These are phyloP conservation scores for Psittacula derbiana DNA, from an alignment of 2,797 vertebrate species.

Conservation along the genomic window DNA sequence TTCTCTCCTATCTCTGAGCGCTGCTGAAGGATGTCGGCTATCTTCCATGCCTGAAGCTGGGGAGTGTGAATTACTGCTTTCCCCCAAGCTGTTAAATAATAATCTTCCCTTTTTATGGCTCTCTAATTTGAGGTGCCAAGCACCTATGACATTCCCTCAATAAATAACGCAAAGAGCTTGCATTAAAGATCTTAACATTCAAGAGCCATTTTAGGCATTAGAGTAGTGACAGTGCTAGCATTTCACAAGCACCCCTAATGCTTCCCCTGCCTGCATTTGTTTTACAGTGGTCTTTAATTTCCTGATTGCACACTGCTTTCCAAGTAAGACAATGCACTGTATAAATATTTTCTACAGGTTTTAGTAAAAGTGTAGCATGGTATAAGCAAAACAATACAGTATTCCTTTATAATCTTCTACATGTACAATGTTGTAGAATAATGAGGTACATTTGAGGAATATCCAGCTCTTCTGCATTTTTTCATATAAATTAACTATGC, in stretches of 20 bases:
- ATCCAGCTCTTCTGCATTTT: background rate
- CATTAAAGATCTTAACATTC: background rate
- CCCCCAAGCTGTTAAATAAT: background rate
- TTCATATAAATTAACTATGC: background rate
- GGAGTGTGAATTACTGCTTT: background rate
- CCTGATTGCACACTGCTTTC: background rate
- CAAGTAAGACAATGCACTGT: background rate
- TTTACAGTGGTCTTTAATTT: conserved; percentile 3
- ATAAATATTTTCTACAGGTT: background rate
- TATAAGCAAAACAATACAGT: background rate
- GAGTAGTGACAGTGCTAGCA: background rate
- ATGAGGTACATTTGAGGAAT: background rate
- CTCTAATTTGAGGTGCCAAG: background rate
- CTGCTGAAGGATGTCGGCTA: background rate
- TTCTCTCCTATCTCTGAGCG: background rate
- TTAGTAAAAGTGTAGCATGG: background rate
- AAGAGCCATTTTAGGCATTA: background rate
- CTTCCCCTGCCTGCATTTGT: background rate
- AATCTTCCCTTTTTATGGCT: background rate
- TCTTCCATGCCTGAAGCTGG: background rate
- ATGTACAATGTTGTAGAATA: background rate
- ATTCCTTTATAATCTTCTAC: background rate
- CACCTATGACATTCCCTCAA: background rate
- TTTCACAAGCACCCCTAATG: background rate
- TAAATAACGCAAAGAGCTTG: background rate